A percentile compares a stretch with the other conserved stretches of the same genome.
Evolutionary conservation across 2,888 invertebrate genomes (phyloP).

Genomic region (Nephrotoma guestfalica): DNA sequence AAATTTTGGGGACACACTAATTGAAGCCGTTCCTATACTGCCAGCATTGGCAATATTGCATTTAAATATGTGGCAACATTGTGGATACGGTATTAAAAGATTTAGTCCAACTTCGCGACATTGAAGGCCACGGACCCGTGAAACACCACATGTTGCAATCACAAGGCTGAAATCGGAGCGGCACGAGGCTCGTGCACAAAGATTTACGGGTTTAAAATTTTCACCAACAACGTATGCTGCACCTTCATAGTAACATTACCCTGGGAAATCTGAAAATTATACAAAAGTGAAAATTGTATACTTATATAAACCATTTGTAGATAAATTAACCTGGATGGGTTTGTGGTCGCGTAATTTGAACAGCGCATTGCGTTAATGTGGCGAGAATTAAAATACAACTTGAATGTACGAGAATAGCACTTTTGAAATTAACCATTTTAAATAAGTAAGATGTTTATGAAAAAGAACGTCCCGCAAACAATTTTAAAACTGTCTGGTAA

Average conservation of each 20-base stretch:
- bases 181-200: background rate
- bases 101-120: background rate
- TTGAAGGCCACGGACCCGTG: background rate
- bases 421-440: background rate
- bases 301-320: too few species aligned
- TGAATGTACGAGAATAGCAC: background rate
- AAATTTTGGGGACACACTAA: conserved; percentile 28
- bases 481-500: background rate
- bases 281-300: background rate
- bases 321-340: background rate
- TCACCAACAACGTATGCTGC: background rate
- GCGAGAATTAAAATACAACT: background rate
- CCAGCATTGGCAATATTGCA: too few species aligned
- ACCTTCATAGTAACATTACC: background rate
- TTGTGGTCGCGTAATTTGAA: background rate
- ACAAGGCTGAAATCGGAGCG: background rate
- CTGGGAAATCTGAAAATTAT: background rate
- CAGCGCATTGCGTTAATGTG: background rate
- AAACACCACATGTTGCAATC: background rate
- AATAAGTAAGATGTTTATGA: background rate
- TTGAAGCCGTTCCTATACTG: conserved; percentile 23
- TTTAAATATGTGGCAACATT: background rate
- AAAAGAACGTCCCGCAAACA: background rate
- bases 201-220: background rate
- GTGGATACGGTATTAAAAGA: background rate